Evolutionary conservation across 2,113 vertebrate species (phyloP), one percentile per base, ranked within the genome.

Genomic region (Sprattus sprattus): DNA sequence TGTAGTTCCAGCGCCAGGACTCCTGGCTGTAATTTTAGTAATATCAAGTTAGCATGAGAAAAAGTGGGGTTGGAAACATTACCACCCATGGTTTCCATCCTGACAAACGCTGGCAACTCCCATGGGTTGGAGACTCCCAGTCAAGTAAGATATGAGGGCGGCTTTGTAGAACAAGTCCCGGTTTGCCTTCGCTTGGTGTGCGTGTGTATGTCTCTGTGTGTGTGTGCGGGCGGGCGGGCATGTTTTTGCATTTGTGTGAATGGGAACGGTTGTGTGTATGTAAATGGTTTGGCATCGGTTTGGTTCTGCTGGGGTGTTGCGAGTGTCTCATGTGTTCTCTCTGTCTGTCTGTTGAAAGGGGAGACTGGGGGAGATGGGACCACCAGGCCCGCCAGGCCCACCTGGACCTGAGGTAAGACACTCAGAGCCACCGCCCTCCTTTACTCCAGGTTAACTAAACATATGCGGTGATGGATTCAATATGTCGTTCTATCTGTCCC

Each of bases 351-450:
- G 85, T 60, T 57, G 49, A 90, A 92, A 99, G 98, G 98, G 98
- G 44, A 96, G 95, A 94, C 89, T 90, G 52, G 98, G 98, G 90
- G 97, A 99, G 5, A 89, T 93, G 13, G 98, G 98, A 92, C 81
- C 89, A 1, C 93, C 82, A 49, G 98, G 98, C 91, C 94, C 95
- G 87, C 54, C 92, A 50, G 98, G 98, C 39, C 96, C 96, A 89
- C 93, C 94, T 85, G 98, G 98, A 94, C 98, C 98, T 89, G 97
- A 99, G 97, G 98, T 99, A 94, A 95, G 93, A 88, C 25, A 13
- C 64, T 8, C 25, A 32, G 54, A 60, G 54, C 18, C 54, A 6
- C 54, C 18, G 20, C 1, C 18, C 54, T 7, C 54, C 18, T 20
- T 4, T 13, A 78, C 10, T 7, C 49, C 18, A n/a, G 13, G 25